A percentile compares a stretch with the other conserved stretches of the same genome.
These are phyloP conservation scores for Dryobota labecula DNA, from an alignment of 2,888 invertebrate genomes.

Conservation along the genomic window DNA sequence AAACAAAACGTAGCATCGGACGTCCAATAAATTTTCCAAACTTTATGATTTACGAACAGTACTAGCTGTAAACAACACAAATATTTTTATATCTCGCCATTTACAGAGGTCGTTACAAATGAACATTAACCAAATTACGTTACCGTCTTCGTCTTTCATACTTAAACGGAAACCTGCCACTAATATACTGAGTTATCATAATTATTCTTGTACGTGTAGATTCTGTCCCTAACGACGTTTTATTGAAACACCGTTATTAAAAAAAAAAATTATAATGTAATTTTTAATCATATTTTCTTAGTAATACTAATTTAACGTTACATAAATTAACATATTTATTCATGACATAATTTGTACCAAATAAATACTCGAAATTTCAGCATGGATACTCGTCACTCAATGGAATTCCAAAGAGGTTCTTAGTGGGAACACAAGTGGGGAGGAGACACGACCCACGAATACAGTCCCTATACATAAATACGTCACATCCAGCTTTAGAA, in stretches of 20 bases:
- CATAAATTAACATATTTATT: not conserved
- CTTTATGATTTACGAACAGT: constrained; percentile 54
- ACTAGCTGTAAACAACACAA: constrained; percentile 46
- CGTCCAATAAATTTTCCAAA: constrained; percentile 47
- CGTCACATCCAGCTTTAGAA: not conserved
- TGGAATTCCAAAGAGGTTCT: constrained; percentile 28
- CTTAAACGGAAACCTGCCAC: not conserved
- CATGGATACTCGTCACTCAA: not conserved
- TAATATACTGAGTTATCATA: not conserved
- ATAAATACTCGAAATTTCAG: constrained; percentile 7
- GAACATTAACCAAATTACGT: constrained; percentile 42
- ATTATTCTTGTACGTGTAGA: not conserved
- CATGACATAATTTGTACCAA: not conserved
- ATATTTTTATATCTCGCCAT: constrained; percentile 50
- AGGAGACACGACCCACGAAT: not conserved
- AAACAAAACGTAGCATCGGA: constrained; percentile 16
- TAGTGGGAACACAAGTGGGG: not conserved
- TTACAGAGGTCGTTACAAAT: constrained; percentile 46
- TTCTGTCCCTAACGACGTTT: not conserved
- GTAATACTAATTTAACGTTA: not conserved
- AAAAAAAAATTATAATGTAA: not conserved
- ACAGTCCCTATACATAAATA: constrained; percentile 1
- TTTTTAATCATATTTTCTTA: not conserved
- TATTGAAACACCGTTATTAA: not conserved
- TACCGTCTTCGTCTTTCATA: constrained; percentile 11